phyloP scores from a whole-genome alignment of 2,113 vertebrate genomes.

The Neotragus moschatus region DNA sequence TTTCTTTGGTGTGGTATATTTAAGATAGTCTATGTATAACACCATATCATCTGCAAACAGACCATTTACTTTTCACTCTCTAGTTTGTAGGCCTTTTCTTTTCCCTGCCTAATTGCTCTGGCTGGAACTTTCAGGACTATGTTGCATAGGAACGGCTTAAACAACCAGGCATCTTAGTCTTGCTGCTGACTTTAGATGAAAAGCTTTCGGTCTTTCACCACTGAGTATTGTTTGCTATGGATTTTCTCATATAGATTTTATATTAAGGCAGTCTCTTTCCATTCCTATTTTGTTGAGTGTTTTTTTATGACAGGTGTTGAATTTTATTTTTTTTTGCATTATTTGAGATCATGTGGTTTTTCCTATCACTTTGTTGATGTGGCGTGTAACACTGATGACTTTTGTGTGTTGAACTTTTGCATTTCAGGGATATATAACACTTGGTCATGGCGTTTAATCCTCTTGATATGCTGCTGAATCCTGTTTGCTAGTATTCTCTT shows the following conservation, averaged over 20 bases:
- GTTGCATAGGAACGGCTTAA: not conserved
- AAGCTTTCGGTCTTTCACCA: not conserved
- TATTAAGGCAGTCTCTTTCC: not conserved
- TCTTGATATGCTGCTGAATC: not conserved
- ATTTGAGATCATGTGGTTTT: not conserved
- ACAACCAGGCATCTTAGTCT: not conserved
- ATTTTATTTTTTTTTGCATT: not conserved
- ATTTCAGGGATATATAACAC: not conserved
- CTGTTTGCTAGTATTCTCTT: not conserved
- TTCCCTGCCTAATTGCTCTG: not conserved
- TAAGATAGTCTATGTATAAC: not conserved
- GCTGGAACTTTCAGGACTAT: not conserved
- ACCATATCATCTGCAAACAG: not conserved
- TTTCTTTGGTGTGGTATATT: not conserved
- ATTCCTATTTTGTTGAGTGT: not conserved
- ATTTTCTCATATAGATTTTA: not conserved
- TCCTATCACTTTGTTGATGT: not conserved
- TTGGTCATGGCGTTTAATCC: not conserved
- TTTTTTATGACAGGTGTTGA: not conserved
- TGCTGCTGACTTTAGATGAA: not conserved
- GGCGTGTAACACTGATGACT: not conserved
- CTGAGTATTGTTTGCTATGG: not conserved
- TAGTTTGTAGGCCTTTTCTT: not conserved
- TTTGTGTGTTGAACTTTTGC: not conserved
- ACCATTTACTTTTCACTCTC: not conserved